Conservation (phyloP, 2,888 invertebrate genomes). For the Teinopalpus imperialis region DNA sequence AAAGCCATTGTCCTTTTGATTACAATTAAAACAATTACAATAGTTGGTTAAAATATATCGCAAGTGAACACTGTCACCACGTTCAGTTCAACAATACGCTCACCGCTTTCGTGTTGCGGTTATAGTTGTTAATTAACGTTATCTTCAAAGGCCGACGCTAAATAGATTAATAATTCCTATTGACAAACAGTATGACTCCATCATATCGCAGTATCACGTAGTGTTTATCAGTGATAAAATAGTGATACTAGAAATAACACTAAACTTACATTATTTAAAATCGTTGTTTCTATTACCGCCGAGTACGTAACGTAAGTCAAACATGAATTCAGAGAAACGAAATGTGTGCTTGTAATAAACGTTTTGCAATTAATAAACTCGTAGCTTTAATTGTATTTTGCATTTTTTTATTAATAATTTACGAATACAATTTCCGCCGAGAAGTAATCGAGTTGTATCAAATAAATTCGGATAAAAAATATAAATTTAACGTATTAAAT, state of each 20-base stretch:
- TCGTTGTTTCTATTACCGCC: background rate
- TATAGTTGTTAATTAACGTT: slow-evolving; percentile 14
- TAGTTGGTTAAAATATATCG: slow-evolving; percentile 4
- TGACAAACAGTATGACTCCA: slow-evolving; percentile 7
- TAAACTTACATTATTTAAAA: background rate
- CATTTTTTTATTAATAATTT: slow-evolving; percentile 4
- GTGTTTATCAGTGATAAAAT: slow-evolving; percentile 20
- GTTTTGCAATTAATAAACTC: slow-evolving; percentile 5
- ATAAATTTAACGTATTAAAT: background rate
- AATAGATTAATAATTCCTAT: slow-evolving; percentile 23
- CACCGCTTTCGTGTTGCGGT: background rate
- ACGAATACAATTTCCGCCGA: slow-evolving; percentile 1
- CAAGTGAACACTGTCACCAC: background rate
- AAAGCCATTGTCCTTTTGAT: slow-evolving; percentile 12
- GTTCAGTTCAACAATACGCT: background rate
- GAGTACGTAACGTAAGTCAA: slow-evolving; percentile 4
- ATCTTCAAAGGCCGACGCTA: slow-evolving; percentile 17
- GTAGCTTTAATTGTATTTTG: slow-evolving; percentile 10
- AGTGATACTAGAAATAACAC: slow-evolving; percentile 12
- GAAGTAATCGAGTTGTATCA: background rate
- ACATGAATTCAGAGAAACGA: slow-evolving; percentile 9
- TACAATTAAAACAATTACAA: slow-evolving; percentile 7
- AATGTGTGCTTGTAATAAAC: slow-evolving; percentile 17
- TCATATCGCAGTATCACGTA: slow-evolving; percentile 11
- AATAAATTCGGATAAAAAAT: background rate